phyloP scores from a whole-genome alignment of 2,888 invertebrate species.

The Scaptomyza tumidula region DNA sequence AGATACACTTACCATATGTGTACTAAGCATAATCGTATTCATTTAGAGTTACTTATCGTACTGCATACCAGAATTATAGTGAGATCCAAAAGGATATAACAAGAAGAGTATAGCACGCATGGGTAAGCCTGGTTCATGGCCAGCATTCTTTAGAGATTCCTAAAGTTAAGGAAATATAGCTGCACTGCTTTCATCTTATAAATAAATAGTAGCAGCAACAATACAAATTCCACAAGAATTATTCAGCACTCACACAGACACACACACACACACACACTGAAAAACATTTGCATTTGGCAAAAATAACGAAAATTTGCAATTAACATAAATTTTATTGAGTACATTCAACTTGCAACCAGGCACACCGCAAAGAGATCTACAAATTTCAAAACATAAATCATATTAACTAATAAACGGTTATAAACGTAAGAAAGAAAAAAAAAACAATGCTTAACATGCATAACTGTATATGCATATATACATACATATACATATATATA shows the following conservation, averaged over 20 bases:
- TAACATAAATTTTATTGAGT: constrained; percentile 12
- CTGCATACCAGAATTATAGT: constrained; percentile 48
- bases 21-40: constrained; percentile 40
- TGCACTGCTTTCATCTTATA: constrained; percentile 53
- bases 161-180: constrained; percentile 19
- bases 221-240: constrained; percentile 2
- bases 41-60: constrained; percentile 55
- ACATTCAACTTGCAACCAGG: constrained; percentile 60
- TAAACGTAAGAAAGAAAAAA: constrained; percentile 48
- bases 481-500: too few species aligned
- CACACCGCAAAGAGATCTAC: constrained; percentile 66
- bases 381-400: constrained; percentile 55
- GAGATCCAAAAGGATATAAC: constrained; percentile 6
- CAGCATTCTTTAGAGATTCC: constrained; percentile 36
- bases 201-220: constrained; percentile 19
- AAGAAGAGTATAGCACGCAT: not conserved
- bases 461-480: too few species aligned
- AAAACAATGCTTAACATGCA: constrained; percentile 23
- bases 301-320: constrained; percentile 48
- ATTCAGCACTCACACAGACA: constrained; percentile 19
- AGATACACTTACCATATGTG: not conserved
- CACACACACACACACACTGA: constrained; percentile 1
- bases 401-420: constrained; percentile 56
- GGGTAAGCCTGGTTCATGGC: not conserved
- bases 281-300: constrained; percentile 41